A percentile compares a stretch with the other conserved stretches of the same genome.
Conservation (phyloP, 2,113 vertebrate species). For the Felis chaus region DNA sequence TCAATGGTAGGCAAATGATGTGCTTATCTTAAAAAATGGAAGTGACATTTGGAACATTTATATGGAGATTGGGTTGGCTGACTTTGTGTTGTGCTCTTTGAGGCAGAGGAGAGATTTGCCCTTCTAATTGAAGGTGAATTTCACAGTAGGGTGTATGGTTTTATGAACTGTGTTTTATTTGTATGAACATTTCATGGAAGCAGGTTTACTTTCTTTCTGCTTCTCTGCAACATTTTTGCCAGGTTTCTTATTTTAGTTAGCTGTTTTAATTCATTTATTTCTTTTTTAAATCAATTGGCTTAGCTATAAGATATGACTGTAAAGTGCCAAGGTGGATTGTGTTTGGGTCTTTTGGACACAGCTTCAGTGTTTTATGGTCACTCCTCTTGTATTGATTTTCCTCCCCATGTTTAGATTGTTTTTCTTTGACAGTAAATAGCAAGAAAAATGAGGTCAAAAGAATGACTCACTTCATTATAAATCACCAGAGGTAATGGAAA, state of each 20-base stretch:
- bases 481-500: not conserved
- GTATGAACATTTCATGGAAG: not conserved
- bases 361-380: not conserved
- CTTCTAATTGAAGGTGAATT: not conserved
- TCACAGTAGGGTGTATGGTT: not conserved
- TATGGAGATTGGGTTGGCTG: not conserved
- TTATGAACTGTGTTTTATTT: conserved; percentile 9
- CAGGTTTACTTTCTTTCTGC: not conserved
- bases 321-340: not conserved
- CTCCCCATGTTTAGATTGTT: not conserved
- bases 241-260: not conserved
- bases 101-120: not conserved
- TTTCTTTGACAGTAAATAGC: not conserved
- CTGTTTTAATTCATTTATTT: not conserved
- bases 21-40: not conserved
- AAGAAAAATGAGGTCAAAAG: conserved; percentile 38
- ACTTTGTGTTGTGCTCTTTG: not conserved
- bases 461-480: conserved; percentile 18
- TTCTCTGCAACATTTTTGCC: not conserved
- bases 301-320: not conserved
- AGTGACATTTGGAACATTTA: conserved; percentile 26
- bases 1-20: not conserved
- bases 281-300: not conserved
- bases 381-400: not conserved
- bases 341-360: not conserved